Evolutionary conservation across 2,113 vertebrate genomes (phyloP).

Genomic region (Guaruba guarouba): DNA sequence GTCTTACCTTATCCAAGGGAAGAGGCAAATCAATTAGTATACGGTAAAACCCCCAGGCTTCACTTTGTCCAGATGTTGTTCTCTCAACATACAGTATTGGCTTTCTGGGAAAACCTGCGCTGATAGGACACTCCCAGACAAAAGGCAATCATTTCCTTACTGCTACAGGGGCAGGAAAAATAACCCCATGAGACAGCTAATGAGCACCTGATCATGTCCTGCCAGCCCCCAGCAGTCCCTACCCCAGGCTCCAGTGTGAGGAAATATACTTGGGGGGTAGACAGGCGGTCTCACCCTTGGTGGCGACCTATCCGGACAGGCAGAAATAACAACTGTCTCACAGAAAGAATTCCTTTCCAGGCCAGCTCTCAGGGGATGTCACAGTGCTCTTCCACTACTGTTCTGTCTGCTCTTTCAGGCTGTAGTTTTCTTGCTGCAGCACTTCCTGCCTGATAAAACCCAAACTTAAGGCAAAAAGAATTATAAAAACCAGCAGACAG

Average conservation of each 20-base stretch:
- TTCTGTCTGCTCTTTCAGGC: background rate
- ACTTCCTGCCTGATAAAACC: background rate
- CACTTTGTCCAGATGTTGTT: background rate
- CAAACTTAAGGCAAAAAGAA: constrained; percentile 27
- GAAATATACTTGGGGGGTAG: background rate
- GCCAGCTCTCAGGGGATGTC: background rate
- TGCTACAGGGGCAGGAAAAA: background rate
- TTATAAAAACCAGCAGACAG: background rate
- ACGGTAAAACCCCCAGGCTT: background rate
- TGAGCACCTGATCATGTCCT: background rate
- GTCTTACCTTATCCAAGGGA: background rate
- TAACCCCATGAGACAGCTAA: background rate
- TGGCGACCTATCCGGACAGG: background rate
- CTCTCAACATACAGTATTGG: background rate
- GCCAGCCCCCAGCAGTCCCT: background rate
- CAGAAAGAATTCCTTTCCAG: background rate
- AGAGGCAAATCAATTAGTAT: background rate
- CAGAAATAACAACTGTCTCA: background rate
- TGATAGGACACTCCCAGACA: background rate
- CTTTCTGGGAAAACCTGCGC: background rate
- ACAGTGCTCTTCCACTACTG: background rate
- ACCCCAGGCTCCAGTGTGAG: background rate
- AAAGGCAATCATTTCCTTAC: background rate
- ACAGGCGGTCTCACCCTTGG: no score
- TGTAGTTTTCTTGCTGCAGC: background rate